These are phyloP conservation scores for Bombus fervidus DNA, from an alignment of 1,140 invertebrate species.

Conservation along the genomic window DNA sequence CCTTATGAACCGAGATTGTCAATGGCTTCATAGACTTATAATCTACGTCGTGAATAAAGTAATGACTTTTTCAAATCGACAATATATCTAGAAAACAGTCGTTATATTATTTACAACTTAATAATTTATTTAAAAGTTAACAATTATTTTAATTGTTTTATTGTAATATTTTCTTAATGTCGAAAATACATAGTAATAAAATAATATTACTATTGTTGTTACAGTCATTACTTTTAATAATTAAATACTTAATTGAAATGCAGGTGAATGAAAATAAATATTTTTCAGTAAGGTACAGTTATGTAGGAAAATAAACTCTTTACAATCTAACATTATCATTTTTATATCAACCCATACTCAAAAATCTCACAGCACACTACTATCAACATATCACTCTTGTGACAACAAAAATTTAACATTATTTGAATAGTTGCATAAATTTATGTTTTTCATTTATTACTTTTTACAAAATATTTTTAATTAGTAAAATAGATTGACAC, in stretches of 20 bases:
- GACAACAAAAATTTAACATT: constrained; percentile 38
- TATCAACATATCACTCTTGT: constrained; percentile 47
- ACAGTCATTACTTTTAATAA: constrained; percentile 2
- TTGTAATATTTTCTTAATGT: constrained; percentile 6
- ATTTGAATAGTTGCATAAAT: constrained; percentile 55
- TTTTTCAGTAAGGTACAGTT: neutral
- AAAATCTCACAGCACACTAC: constrained; percentile 54
- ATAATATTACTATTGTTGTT: neutral
- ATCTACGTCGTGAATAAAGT: constrained; percentile 10
- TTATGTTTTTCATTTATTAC: neutral
- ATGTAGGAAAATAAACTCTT: constrained; percentile 18
- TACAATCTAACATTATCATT: constrained; percentile 34
- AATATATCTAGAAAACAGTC: constrained; percentile 5
- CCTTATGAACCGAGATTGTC: neutral
- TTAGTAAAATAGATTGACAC: neutral
- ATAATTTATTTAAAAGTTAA: neutral
- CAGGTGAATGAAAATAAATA: constrained; percentile 6
- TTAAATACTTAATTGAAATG: constrained; percentile 30
- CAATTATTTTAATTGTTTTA: constrained; percentile 22
- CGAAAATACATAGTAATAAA: constrained; percentile 2
- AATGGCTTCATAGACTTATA: constrained; percentile 9
- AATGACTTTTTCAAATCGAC: constrained; percentile 1
- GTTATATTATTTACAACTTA: constrained; percentile 10
- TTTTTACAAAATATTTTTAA: constrained; percentile 2
- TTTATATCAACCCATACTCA: constrained; percentile 11